Base-by-base conservation (phyloP, 1,140 invertebrate genomes). In the Asobara japonica region DNA sequence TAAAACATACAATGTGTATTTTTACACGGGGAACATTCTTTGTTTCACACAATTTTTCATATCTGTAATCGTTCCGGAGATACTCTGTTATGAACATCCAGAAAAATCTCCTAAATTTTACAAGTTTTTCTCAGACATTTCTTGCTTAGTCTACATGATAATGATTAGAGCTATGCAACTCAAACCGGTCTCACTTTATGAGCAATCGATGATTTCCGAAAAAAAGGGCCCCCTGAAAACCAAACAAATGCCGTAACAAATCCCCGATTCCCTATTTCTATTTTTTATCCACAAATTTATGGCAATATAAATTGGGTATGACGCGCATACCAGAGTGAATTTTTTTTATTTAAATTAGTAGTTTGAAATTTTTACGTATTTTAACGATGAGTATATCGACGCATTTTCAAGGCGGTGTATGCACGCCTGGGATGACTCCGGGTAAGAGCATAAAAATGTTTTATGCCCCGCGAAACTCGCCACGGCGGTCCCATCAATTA, bases 401-500 rank as follows among this genome's bases (percentile, higher is more conserved):
- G 51, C 8, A 56, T 27, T 22, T 56, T 56, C 51, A 27, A 56
- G 20, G 51, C 20, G 51, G 4, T 27, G 20, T 56, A 36, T 36
- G 31, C 25, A 18, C 51, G 18, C 22, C 18, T 56, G 51, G 51
- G 11, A 56, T 56, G 25, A 56, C 30, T 65, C 33, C 31, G 30
- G 38, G 30, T 64, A 22, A 38, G 62, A 22, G 65, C 65, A 41
- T 66, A 79, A 82, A 80, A 81, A 77, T 82, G 78, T 65, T 82
- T 82, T 82, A 82, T 81, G 78, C 65, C 77, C 79, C 74, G 80
- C 79, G 80, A 82, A 81, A 78, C 75, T 77, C 76, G 61, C 71
- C 77, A 75, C 77, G 76, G 77, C 74, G 71, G 75, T 76, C 73
- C 74, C 76, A 80, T 82, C 80, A 82, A 82, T 82, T 82, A 82